phyloP scores from a whole-genome alignment of 2,888 invertebrate genomes.

The Deroplatys truncata region DNA sequence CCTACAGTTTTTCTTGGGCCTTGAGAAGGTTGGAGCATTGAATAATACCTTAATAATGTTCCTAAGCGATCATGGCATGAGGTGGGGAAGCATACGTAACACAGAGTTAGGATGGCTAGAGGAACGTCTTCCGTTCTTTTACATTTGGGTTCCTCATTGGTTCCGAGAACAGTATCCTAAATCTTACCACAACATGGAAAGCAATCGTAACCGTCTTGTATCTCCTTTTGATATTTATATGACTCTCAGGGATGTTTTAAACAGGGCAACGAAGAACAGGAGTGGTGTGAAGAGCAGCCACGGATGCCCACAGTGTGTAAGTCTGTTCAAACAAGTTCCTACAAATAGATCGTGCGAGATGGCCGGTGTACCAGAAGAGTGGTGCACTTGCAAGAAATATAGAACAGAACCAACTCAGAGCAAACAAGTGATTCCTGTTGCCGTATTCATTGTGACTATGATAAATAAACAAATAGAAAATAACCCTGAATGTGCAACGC shows the following conservation, averaged over 20 bases:
- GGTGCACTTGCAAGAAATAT: constrained; percentile 15
- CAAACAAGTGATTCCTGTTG: not conserved
- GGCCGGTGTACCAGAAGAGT: constrained; percentile 14
- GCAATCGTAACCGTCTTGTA: constrained; percentile 32
- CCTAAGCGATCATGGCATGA: constrained; percentile 34
- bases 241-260: constrained; percentile 22
- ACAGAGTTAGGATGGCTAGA: constrained; percentile 36
- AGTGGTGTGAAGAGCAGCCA: not conserved
- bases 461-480: not conserved
- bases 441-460: not conserved
- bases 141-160: constrained; percentile 32
- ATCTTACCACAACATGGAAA: constrained; percentile 30
- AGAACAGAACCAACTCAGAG: not conserved
- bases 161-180: constrained; percentile 26
- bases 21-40: constrained; percentile 24
- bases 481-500: not conserved
- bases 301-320: not conserved
- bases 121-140: constrained; percentile 36
- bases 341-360: constrained; percentile 4
- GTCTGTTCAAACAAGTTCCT: constrained; percentile 4
- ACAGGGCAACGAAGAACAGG: not conserved
- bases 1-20: constrained; percentile 8
- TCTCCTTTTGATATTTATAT: constrained; percentile 36
- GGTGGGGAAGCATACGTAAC: constrained; percentile 34
- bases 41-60: constrained; percentile 32